Percentiles rank a stretch among this genome's conserved stretches.
Evolutionary conservation across 2,113 vertebrate genomes (phyloP).

Genomic region (Tichodroma muraria): DNA sequence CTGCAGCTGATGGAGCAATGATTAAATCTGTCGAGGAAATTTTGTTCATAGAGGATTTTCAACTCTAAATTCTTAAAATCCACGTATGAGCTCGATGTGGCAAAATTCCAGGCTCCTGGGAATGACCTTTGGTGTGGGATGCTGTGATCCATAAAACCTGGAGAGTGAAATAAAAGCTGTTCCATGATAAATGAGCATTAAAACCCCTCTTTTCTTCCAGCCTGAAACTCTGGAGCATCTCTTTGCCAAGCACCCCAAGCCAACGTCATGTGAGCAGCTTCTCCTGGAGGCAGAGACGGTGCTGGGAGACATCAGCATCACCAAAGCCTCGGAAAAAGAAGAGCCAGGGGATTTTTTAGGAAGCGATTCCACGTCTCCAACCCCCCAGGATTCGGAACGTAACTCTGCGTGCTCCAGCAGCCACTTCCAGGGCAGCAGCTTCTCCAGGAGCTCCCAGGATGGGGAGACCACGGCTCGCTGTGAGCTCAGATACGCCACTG

Average conservation of each 20-base stretch:
- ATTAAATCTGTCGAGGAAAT: not conserved
- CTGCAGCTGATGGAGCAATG: not conserved
- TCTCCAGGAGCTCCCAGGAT: not conserved
- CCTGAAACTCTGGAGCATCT: conserved; percentile 82
- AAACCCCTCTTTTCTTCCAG: conserved; percentile 76
- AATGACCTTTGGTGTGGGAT: not conserved
- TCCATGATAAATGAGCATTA: conserved; percentile 3
- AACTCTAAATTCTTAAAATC: not conserved
- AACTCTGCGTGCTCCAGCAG: conserved; percentile 47
- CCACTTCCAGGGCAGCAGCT: conserved; percentile 5
- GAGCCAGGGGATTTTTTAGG: conserved; percentile 2
- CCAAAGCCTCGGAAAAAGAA: conserved; percentile 43
- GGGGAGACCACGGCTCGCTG: fast-evolving
- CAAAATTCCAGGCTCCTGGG: not conserved
- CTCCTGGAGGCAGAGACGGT: conserved; percentile 80
- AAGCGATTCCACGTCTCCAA: not conserved
- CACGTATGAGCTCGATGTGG: fast-evolving
- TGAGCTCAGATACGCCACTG: conserved; percentile 73
- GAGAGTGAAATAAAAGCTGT: not conserved
- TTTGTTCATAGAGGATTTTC: not conserved
- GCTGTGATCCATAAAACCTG: not conserved
- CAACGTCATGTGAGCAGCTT: conserved; percentile 75
- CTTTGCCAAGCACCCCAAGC: conserved; percentile 74
- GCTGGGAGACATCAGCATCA: conserved; percentile 79
- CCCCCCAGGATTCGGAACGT: not conserved